Evolutionary conservation across 2,113 vertebrate genomes (phyloP), one percentile per base, ranked within the genome.

Genomic region (Leptosomus discolor): DNA sequence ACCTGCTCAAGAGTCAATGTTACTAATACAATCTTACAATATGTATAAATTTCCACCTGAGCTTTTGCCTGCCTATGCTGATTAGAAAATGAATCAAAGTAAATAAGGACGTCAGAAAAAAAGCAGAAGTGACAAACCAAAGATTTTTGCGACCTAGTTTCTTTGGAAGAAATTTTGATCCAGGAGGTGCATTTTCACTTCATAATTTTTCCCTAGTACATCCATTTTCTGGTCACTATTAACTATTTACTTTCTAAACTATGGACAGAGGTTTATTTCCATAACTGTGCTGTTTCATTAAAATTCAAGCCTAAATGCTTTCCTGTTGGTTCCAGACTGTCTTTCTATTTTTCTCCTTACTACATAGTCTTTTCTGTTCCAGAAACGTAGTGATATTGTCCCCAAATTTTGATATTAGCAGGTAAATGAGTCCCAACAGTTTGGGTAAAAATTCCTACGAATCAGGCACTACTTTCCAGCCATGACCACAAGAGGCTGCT

Each of bases 1-100:
- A 77, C 32, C 60, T 1, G 2, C 70, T 54, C 85, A 53, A 32
- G n/a, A 88, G 69, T 32, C 9, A 64, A 22, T 43, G 14, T 41
- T 84, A 97, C 92, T 86, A 85, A 89, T n/a, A 19, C 46, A 92
- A 85, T 61, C n/a, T 64, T 83, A 39, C 61, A 85, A 75, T 76
- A 63, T 69, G 58, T 56, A 70, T 48, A 45, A 60, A 74, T 95
- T 92, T 95, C 88, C 73, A 81, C 60, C 85, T 22, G 50, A 96
- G 92, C 29, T 91, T 91, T 90, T 80, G 23, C 61, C 92, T 85
- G 45, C 56, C 95, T 88, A 54, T 1, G 27, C 41, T 11, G 15
- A 81, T 94, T 92, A 96, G 83, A 97, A 88, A 97, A 94, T 15
- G 51, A 97, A 87, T 23, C 45, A 76, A 95, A 92, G 68, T 82